Evolutionary conservation across 2,797 vertebrate genomes (phyloP).

Genomic region (Apogon talboti): DNA sequence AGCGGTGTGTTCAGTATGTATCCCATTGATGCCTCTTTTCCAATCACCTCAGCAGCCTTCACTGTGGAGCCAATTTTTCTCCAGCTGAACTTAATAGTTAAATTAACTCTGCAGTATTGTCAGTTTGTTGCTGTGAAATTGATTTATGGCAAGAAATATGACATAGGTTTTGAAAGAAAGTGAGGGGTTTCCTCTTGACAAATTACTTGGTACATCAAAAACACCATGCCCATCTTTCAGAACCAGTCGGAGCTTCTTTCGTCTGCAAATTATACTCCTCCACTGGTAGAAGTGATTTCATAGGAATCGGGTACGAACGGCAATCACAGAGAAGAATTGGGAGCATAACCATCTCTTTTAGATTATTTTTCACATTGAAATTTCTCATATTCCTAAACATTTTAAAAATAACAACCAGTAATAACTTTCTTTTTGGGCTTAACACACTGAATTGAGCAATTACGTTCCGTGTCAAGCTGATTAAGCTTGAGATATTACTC

Average conservation of each 20-base stretch:
- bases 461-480: neutral
- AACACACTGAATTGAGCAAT: neutral
- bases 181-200: constrained; percentile 18
- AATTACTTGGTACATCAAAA: constrained; percentile 32
- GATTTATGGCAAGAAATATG: constrained; percentile 33
- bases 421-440: constrained; percentile 8
- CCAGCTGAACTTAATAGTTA: neutral
- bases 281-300: constrained; percentile 19
- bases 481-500: neutral
- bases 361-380: constrained; percentile 1
- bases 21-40: constrained; percentile 5
- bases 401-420: neutral
- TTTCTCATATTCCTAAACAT: neutral
- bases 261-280: constrained; percentile 16
- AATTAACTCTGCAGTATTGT: constrained; percentile 19
- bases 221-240: constrained; percentile 24
- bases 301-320: neutral
- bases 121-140: constrained; percentile 23
- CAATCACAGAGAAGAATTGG: constrained; percentile 11
- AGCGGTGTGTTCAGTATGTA: neutral
- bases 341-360: constrained; percentile 5
- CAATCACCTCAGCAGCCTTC: neutral
- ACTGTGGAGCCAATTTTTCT: constrained; percentile 5
- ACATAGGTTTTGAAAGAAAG: constrained; percentile 13
- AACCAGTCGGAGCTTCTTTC: constrained; percentile 25